Evolutionary conservation across 1,140 invertebrate genomes (phyloP), one percentile per base, ranked within the genome.

Genomic region (Cherax destructor): DNA sequence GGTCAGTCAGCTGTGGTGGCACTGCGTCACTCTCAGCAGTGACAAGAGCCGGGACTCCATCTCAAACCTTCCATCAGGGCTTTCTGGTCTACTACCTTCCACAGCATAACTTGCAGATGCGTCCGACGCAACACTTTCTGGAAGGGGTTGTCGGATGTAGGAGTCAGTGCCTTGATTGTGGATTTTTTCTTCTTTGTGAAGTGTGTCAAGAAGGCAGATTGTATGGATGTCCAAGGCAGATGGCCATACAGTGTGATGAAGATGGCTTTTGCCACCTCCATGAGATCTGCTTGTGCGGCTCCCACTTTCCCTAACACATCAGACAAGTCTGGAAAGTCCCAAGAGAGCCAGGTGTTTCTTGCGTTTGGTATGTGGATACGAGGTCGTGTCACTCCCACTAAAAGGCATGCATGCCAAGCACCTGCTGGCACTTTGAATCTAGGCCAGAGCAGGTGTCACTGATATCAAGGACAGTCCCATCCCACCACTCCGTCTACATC

Each of bases 181-280:
- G 21, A 30, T 1, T 41, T 78, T 78, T 78, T 78, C 76, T 24
- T 78, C n/a, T 50, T 81, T 50, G 79, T 81, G 79, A 81, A 81
- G 30, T 49, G 79, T 47, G 13, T 81, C n/a, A 81, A 50, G 24
- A 1, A 24, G 7, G 7, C 79, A 81, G 79, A 50, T 81, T 81
- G 4, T 49, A 81, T 81, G 6, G 50, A 81, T 49, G 5, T 81
- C 50, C 79, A 24, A 30, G 78, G 78, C n/a, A 47, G 78, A 13
- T 80, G 50, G 30, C 74, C 74, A 80, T 49, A 80, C 13, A 80
- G 50, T 49, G 50, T 21, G 50, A 1, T 18, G 50, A 81, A 16
- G 50, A 81, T 49, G 79, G 79, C 30, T 81, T 81, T 81, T 81
- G 7, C 79, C 47, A 49, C 41, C n/a, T 81, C 79, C 79, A 81